phyloP scores from a whole-genome alignment of 2,888 invertebrate genomes.

The Leptura quadrifasciata region DNA sequence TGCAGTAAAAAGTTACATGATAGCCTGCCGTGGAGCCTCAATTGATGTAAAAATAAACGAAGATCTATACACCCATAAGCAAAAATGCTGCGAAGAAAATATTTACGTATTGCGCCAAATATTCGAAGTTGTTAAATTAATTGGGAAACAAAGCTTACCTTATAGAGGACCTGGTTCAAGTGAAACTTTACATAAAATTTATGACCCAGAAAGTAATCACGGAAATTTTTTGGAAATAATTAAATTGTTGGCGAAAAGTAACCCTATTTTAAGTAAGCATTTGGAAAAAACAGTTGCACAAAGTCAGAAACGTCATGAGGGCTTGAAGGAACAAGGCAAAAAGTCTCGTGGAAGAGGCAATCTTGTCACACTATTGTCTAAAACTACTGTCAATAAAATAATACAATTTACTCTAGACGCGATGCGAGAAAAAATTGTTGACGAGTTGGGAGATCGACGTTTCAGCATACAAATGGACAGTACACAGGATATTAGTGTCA shows the following conservation, averaged over 20 bases:
- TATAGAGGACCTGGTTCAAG: background rate
- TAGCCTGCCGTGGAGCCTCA: background rate
- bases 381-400: background rate
- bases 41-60: background rate
- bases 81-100: background rate
- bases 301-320: background rate
- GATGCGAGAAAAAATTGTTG: background rate
- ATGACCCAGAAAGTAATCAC: background rate
- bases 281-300: background rate
- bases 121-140: conserved; percentile 11
- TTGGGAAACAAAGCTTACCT: background rate
- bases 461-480: conserved; percentile 9
- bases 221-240: conserved; percentile 9
- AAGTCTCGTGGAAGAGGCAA: background rate
- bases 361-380: background rate
- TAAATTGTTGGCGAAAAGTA: background rate
- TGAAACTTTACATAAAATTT: conserved; percentile 2
- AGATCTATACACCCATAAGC: background rate
- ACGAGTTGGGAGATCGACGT: background rate
- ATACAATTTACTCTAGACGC: conserved; percentile 5
- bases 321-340: background rate
- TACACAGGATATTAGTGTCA: background rate
- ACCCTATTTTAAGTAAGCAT: background rate
- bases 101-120: conserved; percentile 6
- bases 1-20: background rate